Evolutionary conservation across 2,113 vertebrate genomes (phyloP).

Genomic region (Sula dactylatra): DNA sequence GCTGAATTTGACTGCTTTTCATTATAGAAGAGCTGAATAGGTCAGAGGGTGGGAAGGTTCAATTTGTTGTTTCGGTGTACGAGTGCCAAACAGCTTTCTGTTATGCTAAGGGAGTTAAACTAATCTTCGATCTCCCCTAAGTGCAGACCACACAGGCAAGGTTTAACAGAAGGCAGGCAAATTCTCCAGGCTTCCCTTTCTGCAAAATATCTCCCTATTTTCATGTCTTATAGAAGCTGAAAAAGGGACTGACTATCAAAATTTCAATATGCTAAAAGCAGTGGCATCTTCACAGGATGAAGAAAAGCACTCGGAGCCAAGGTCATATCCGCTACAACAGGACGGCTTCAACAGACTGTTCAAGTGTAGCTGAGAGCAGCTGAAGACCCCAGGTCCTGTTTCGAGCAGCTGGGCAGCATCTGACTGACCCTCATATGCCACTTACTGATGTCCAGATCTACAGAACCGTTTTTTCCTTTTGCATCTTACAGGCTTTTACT

Average conservation of each 20-base stretch:
- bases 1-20: constrained; percentile 26
- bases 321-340: background rate
- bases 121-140: background rate
- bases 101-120: background rate
- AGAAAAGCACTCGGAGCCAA: background rate
- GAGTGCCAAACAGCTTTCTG: background rate
- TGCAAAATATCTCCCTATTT: background rate
- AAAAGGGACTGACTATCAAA: background rate
- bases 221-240: background rate
- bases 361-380: background rate
- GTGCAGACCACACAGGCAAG: background rate
- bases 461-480: background rate
- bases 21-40: constrained; percentile 1
- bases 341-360: background rate
- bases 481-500: background rate
- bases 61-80: background rate
- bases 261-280: background rate
- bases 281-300: background rate
- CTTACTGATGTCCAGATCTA: background rate
- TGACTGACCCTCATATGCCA: background rate
- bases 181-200: background rate
- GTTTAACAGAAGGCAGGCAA: background rate
- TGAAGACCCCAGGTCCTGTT: background rate
- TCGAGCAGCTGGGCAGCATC: background rate
- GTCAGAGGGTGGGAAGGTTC: constrained; percentile 16